A percentile compares a stretch with the other conserved stretches of the same genome.
Conservation (phyloP, 2,888 invertebrate genomes). For the Autographa pulchrina region DNA sequence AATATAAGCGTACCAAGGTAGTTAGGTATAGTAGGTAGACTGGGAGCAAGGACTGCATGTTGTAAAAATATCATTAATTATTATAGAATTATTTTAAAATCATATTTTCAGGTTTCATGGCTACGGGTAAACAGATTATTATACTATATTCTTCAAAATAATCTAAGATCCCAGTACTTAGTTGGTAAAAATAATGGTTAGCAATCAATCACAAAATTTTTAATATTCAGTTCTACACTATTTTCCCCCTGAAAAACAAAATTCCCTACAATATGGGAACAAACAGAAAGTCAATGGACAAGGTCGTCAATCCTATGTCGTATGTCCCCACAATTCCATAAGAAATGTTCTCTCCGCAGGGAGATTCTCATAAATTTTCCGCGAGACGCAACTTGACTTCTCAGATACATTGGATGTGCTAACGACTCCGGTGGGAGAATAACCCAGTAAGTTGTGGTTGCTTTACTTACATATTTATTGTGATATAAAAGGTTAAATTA, state of each 20-base stretch:
- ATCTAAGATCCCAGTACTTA: too few species aligned
- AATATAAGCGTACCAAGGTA: not conserved
- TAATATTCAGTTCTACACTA: too few species aligned
- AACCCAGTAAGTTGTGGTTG: slow-evolving; percentile 52
- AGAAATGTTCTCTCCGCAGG: slow-evolving; percentile 37
- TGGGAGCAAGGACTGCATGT: not conserved
- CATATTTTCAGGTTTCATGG: too few species aligned
- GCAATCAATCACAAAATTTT: too few species aligned
- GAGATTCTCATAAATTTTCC: slow-evolving; percentile 53
- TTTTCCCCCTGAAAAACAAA: too few species aligned
- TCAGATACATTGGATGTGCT: slow-evolving; percentile 48
- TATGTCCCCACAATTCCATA: slow-evolving; percentile 46
- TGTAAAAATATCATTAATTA: not conserved
- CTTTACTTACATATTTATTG: slow-evolving; percentile 1
- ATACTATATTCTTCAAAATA: too few species aligned
- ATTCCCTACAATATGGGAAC: slow-evolving; percentile 22
- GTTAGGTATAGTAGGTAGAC: not conserved
- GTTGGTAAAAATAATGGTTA: too few species aligned
- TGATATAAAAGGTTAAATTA: not conserved
- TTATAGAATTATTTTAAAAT: too few species aligned
- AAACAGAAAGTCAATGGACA: slow-evolving; percentile 38
- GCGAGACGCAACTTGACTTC: slow-evolving; percentile 51
- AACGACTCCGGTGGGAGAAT: slow-evolving; percentile 59
- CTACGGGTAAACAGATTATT: too few species aligned
- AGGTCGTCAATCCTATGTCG: slow-evolving; percentile 46